These are phyloP conservation scores for Sylvicapra grimmia DNA, from an alignment of 2,113 vertebrate species.

Conservation along the genomic window DNA sequence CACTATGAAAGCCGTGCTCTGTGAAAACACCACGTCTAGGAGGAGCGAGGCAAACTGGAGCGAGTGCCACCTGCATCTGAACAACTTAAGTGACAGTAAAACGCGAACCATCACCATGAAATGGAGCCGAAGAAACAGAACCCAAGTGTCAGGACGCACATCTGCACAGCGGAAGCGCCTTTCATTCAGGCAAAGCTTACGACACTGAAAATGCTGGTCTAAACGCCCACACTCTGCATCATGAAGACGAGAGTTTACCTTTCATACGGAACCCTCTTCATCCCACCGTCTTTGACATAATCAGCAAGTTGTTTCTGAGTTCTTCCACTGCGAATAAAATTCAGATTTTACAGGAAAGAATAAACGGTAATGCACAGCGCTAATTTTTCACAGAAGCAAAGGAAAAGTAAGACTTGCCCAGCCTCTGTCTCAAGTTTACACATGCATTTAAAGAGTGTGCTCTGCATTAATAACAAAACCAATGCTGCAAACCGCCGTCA, in stretches of 20 bases:
- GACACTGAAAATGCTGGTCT: background rate
- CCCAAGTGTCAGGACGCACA: background rate
- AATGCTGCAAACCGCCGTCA: background rate
- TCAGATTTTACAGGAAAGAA: background rate
- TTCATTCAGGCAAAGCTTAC: background rate
- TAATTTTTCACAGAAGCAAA: background rate
- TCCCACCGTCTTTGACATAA: constrained; percentile 88
- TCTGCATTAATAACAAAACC: background rate
- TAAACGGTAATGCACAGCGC: background rate
- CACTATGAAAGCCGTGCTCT: too few relatives aligned
- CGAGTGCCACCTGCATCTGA: background rate
- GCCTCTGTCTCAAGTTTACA: background rate
- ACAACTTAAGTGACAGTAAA: too few relatives aligned
- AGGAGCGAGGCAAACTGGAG: rapidly evolving
- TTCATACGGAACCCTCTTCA: constrained; percentile 89
- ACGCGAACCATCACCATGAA: background rate
- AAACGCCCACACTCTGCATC: background rate
- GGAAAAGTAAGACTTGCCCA: background rate
- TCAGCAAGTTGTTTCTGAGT: constrained; percentile 97
- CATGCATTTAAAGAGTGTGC: rapidly evolving
- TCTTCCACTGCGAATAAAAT: constrained; percentile 85
- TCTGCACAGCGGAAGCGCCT: background rate
- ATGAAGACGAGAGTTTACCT: constrained; percentile 76
- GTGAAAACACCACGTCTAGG: too few relatives aligned
- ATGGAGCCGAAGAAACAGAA: background rate